phyloP scores from a whole-genome alignment of 2,888 invertebrate genomes.

The Dynastes hyllus region DNA sequence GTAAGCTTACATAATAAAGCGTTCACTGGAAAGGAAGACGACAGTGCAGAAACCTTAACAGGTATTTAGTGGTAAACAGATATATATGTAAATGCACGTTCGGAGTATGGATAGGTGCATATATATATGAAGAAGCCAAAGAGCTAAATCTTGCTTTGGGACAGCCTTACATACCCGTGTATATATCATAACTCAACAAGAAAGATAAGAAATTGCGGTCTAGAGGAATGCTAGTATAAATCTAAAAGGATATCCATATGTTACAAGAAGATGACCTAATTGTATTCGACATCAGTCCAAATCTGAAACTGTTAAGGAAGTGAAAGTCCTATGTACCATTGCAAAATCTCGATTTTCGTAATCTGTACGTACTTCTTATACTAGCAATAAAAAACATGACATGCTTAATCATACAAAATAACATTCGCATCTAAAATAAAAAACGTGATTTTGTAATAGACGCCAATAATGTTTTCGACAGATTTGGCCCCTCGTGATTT shows the following conservation, averaged over 20 bases:
- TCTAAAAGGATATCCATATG: background rate
- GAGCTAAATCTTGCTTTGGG: constrained; percentile 4
- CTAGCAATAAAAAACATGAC: too few species aligned
- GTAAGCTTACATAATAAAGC: constrained; percentile 26
- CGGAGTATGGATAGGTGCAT: background rate
- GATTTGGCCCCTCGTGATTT: too few species aligned
- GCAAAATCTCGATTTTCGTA: too few species aligned
- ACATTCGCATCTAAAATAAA: too few species aligned
- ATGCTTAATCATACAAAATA: too few species aligned
- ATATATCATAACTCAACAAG: background rate
- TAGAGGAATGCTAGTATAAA: background rate
- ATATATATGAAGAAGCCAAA: constrained; percentile 4
- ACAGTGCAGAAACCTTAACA: constrained; percentile 26
- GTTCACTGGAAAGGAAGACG: constrained; percentile 25
- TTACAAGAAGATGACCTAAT: constrained; percentile 3
- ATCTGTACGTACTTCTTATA: too few species aligned
- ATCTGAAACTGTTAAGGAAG: too few species aligned
- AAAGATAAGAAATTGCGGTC: background rate
- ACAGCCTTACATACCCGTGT: background rate
- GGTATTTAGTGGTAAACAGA: constrained; percentile 24
- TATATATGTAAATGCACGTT: background rate
- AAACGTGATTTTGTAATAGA: too few species aligned
- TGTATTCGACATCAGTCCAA: background rate
- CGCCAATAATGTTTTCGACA: too few species aligned
- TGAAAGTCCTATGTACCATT: too few species aligned